A percentile compares a stretch with the other conserved stretches of the same genome.
Evolutionary conservation across 2,888 invertebrate genomes (phyloP).

Genomic region (Rhopalosiphum nymphaeae): DNA sequence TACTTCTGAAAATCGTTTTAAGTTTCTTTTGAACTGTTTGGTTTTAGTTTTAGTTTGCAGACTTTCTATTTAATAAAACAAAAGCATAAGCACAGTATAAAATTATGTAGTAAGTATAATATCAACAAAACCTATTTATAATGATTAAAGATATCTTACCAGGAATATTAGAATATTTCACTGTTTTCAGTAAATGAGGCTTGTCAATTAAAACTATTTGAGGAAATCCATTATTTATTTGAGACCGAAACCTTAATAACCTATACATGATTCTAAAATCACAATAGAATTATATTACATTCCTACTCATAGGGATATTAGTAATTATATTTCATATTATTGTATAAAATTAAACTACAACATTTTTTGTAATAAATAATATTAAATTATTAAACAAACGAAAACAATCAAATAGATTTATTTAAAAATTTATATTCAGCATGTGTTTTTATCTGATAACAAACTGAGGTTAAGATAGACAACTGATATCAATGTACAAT

Average conservation of each 20-base stretch:
- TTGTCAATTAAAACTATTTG: constrained; percentile 25
- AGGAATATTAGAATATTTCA: constrained; percentile 19
- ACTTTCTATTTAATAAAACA: constrained; percentile 31
- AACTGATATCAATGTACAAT: background rate
- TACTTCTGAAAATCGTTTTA: constrained; percentile 78
- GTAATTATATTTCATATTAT: background rate
- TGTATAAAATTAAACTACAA: background rate
- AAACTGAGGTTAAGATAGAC: constrained; percentile 34
- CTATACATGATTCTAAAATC: constrained; percentile 46
- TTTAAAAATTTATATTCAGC: constrained; percentile 28
- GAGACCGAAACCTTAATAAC: constrained; percentile 50
- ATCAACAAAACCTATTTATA: background rate
- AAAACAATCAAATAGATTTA: background rate
- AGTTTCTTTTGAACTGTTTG: constrained; percentile 70
- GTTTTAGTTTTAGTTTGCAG: constrained; percentile 49
- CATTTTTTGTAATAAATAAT: background rate
- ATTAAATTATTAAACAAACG: background rate
- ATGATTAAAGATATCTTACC: constrained; percentile 1
- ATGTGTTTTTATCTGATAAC: constrained; percentile 44
- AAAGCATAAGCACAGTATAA: background rate
- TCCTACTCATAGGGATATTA: background rate
- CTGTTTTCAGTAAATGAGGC: background rate
- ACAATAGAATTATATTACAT: constrained; percentile 27
- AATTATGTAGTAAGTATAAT: background rate
- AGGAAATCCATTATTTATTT: constrained; percentile 37